These are phyloP conservation scores for Desmophyllum pertusum DNA, from an alignment of 92 coral and sea anemone genomes.

Conservation along the genomic window DNA sequence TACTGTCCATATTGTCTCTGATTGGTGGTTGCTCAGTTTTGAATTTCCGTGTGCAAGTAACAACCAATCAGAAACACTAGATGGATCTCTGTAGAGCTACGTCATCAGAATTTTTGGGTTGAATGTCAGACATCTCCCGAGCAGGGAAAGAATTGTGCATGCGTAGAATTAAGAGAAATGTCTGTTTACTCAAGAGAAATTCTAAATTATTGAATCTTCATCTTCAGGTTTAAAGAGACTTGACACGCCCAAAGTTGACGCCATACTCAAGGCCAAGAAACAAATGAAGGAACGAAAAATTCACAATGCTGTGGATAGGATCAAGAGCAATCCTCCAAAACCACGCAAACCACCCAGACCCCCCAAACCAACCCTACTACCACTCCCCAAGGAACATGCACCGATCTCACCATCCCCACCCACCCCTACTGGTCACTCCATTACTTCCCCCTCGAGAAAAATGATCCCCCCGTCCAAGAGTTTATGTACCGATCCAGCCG, in stretches of 20 bases:
- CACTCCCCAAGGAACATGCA: constrained; percentile 68
- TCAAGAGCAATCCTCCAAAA: constrained; percentile 85
- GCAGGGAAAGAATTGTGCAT: too few species aligned
- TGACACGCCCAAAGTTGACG: constrained; percentile 66
- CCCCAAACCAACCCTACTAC: constrained; percentile 78
- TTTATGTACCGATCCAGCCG: constrained; percentile 72
- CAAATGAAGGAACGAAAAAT: constrained; percentile 79
- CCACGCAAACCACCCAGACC: constrained; percentile 64
- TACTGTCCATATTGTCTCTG: too few species aligned
- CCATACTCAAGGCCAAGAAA: constrained; percentile 75
- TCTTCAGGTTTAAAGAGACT: constrained; percentile 78
- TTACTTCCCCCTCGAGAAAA: constrained; percentile 95
- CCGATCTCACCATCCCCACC: constrained; percentile 75
- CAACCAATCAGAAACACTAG: too few species aligned
- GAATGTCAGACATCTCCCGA: too few species aligned
- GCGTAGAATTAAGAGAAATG: too few species aligned
- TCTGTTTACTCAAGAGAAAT: too few species aligned
- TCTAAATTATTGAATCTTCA: not conserved
- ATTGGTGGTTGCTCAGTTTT: too few species aligned
- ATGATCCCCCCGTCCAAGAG: constrained; percentile 91
- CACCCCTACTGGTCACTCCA: constrained; percentile 73
- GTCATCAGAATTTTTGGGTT: too few species aligned
- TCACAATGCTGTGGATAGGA: constrained; percentile 79
- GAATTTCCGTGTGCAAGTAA: too few species aligned
- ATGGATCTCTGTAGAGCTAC: too few species aligned